Conservation (phyloP, 2,113 vertebrate genomes). For the Sinosuthora webbiana region DNA sequence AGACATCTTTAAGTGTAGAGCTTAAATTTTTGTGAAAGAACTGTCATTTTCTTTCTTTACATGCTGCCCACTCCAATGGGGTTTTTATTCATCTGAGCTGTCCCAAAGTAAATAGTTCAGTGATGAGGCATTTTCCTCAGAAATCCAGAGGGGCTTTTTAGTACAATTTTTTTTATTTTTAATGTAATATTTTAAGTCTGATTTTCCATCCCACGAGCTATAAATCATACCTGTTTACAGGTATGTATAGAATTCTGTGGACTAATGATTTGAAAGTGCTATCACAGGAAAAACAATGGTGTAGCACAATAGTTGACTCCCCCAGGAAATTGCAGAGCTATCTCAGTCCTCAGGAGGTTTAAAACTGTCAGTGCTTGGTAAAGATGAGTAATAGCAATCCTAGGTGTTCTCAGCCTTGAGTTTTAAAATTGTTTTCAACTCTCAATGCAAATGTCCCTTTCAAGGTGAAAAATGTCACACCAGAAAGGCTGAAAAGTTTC, state of each 20-base stretch:
- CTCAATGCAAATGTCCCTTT: conserved; percentile 67
- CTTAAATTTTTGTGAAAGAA: not conserved
- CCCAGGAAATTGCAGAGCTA: conserved; percentile 64
- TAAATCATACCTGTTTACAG: conserved; percentile 58
- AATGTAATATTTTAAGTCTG: conserved; percentile 13
- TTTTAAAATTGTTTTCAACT: conserved; percentile 70
- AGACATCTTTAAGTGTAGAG: not conserved
- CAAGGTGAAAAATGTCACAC: conserved; percentile 66
- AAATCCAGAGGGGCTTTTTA: not conserved
- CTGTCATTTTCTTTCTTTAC: not conserved
- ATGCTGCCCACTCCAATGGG: not conserved
- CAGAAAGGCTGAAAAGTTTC: conserved; percentile 58
- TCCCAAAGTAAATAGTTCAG: not conserved
- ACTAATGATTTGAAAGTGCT: conserved; percentile 43
- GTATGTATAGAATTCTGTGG: not conserved
- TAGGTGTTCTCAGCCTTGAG: conserved; percentile 65
- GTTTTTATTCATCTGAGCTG: not conserved
- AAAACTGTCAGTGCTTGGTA: conserved; percentile 58
- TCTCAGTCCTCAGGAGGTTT: conserved; percentile 58
- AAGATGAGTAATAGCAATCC: conserved; percentile 67
- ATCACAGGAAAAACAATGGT: conserved; percentile 45
- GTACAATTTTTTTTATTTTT: not conserved
- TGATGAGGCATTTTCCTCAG: not conserved
- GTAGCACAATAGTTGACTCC: conserved; percentile 35
- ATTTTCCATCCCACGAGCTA: not conserved